These are phyloP conservation scores for Drosophila nebulosa DNA, from an alignment of 1,140 invertebrate species.

Conservation along the genomic window DNA sequence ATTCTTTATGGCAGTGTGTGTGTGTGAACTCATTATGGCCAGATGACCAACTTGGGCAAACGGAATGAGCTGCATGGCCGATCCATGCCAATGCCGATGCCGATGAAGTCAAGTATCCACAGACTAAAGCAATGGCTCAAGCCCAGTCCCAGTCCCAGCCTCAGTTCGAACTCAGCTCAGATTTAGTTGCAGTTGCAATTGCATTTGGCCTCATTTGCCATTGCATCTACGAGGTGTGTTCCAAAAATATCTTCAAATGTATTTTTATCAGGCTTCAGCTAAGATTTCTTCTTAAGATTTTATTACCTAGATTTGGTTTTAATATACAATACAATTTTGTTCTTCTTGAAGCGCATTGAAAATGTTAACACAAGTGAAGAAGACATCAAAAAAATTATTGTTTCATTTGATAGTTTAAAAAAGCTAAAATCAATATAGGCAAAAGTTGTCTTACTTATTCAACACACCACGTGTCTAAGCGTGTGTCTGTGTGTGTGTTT, in stretches of 20 bases:
- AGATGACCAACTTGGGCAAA: conserved; percentile 75
- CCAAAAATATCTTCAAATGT: too few species aligned
- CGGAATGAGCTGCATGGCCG: conserved; percentile 71
- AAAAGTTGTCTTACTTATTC: too few species aligned
- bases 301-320: too few species aligned
- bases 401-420: too few species aligned
- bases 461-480: not conserved
- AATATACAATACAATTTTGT: too few species aligned
- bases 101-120: not conserved
- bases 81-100: conserved; percentile 30
- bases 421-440: too few species aligned
- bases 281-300: too few species aligned
- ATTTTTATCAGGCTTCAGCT: too few species aligned
- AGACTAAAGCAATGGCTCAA: not conserved
- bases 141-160: not conserved
- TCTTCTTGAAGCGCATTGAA: too few species aligned
- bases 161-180: not conserved
- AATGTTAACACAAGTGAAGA: too few species aligned
- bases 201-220: conserved; percentile 39
- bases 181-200: not conserved
- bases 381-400: too few species aligned
- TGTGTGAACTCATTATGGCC: conserved; percentile 68
- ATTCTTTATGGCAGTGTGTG: conserved; percentile 16
- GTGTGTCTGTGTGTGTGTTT: not conserved
- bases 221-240: not conserved